Percentiles rank a stretch among this genome's conserved stretches.
These are phyloP conservation scores for Percopsis transmontana DNA, from an alignment of 2,113 vertebrate species.

Conservation along the genomic window DNA sequence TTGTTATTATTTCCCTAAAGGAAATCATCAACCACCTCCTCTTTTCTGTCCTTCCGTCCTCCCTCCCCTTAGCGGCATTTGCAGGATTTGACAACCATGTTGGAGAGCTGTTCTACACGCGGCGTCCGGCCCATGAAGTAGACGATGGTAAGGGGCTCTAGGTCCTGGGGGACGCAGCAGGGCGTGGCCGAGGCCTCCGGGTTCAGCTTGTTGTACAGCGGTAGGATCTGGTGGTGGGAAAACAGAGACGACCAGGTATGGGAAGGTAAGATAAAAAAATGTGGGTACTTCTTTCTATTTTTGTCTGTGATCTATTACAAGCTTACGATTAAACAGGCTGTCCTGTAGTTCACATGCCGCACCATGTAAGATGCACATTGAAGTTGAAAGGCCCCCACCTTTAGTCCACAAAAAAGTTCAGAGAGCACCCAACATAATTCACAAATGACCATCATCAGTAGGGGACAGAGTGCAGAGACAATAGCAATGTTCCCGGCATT, in stretches of 20 bases:
- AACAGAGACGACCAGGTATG: conserved; percentile 13
- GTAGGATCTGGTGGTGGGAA: conserved; percentile 74
- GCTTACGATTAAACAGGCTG: no score
- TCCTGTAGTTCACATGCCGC: no score
- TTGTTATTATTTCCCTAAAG: neutral
- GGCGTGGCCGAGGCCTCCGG: conserved; percentile 79
- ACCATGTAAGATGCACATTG: no score
- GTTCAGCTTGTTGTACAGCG: conserved; percentile 83
- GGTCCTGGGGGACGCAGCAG: conserved; percentile 82
- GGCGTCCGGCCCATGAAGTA: conserved; percentile 80
- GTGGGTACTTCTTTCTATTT: no score
- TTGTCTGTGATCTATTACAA: no score
- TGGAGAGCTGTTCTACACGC: conserved; percentile 82
- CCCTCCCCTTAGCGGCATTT: conserved; percentile 75
- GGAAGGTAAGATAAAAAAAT: no score
- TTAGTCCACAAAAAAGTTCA: no score
- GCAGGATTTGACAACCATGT: conserved; percentile 83
- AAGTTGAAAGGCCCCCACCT: no score
- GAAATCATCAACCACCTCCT: conserved; percentile 20
- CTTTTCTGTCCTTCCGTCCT: neutral
- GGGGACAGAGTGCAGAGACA: no score
- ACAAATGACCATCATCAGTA: no score
- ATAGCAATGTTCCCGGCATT: no score
- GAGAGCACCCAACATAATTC: no score
- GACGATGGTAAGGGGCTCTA: conserved; percentile 83